Evolutionary conservation across 2,113 vertebrate species (phyloP).

Genomic region (Microtus montanus): DNA sequence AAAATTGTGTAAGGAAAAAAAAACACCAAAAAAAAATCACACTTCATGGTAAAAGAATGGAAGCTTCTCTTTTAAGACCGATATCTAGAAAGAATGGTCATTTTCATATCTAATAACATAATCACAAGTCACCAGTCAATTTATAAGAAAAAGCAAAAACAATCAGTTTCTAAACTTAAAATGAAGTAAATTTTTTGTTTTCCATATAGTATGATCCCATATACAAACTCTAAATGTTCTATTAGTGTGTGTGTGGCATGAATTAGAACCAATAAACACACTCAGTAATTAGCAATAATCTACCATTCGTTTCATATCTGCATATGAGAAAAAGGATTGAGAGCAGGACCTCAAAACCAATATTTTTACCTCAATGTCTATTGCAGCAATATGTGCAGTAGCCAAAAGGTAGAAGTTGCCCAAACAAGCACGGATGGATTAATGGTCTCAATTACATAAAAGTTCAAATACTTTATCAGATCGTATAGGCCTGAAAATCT

Average conservation of each 20-base stretch:
- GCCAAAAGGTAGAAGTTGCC: background rate
- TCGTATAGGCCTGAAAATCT: background rate
- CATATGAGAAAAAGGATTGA: background rate
- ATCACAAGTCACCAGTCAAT: background rate
- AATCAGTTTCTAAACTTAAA: background rate
- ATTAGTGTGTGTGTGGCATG: too few relatives aligned
- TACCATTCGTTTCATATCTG: background rate
- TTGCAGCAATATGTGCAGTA: background rate
- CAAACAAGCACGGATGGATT: background rate
- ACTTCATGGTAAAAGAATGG: background rate
- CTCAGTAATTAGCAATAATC: background rate
- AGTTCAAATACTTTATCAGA: background rate
- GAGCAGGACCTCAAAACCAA: background rate
- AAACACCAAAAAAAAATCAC: background rate
- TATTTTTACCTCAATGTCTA: background rate
- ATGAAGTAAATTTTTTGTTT: background rate
- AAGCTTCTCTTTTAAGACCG: background rate
- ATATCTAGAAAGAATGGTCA: background rate
- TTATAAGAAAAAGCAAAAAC: background rate
- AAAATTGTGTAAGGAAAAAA: background rate
- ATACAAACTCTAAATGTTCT: background rate
- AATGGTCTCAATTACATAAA: too few relatives aligned
- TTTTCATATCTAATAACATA: background rate
- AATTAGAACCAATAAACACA: background rate
- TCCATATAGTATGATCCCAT: background rate